These are phyloP conservation scores for Bugula neritina DNA, from an alignment of 2,888 invertebrate genomes.

Conservation along the genomic window DNA sequence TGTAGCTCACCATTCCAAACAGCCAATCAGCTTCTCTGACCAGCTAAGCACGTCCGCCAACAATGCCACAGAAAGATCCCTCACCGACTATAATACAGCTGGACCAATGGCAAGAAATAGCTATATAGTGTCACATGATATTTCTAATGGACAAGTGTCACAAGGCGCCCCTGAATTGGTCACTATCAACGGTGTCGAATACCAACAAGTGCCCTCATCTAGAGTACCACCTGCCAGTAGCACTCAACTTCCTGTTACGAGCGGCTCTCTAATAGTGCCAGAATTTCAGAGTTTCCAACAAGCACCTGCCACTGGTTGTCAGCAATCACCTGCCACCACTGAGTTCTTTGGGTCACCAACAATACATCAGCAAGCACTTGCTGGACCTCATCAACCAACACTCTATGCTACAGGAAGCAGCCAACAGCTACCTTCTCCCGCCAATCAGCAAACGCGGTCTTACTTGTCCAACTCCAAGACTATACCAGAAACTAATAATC, in stretches of 20 bases:
- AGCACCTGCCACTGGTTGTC: not conserved
- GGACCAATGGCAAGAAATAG: not conserved
- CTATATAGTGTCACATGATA: not conserved
- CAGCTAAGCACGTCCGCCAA: not conserved
- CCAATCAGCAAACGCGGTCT: no score
- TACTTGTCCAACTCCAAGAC: no score
- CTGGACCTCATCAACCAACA: no score
- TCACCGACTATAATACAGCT: not conserved
- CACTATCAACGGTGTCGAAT: constrained; percentile 10
- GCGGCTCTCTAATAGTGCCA: no score
- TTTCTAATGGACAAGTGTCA: no score
- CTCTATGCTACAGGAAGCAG: no score
- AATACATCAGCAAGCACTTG: no score
- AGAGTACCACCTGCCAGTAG: not conserved
- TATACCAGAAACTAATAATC: no score
- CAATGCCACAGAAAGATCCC: not conserved
- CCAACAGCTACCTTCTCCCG: no score
- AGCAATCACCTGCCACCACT: not conserved
- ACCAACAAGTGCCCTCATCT: constrained; percentile 1
- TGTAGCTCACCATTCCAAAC: no score
- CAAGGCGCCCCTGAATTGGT: not conserved
- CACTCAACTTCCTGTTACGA: not conserved
- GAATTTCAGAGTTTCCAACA: not conserved
- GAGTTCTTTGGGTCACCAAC: no score
- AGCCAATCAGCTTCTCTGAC: no score